Base-by-base conservation (phyloP, 2,113 vertebrate genomes). In the Bubalus kerabau region DNA sequence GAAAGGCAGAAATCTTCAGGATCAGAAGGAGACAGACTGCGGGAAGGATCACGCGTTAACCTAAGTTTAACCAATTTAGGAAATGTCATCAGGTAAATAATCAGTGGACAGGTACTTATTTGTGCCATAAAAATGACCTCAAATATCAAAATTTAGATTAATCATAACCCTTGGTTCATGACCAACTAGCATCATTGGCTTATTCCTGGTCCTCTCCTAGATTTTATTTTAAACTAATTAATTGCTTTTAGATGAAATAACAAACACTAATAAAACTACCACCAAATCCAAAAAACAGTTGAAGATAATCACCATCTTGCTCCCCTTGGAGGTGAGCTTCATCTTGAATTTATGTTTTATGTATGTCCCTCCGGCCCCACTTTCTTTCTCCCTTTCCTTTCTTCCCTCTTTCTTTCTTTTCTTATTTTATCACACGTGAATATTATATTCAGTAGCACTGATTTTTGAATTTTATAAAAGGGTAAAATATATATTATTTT, bases 11-110 rank as follows among this genome's bases (percentile, higher is more conserved):
- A 99, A 71, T 99, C 98, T 5, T 99, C 99, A 1, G 99, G 99
- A 32, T 99, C 99, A 1, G 99, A 99, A 98, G 99, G 99, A 10
- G 99, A 99, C 97, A 98, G 99, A 74, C 98, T 99, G 59, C 99
- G 98, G 94, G 99, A 99, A 98, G 99, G 99, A 90, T 99, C 99
- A 0, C 98, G 98, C 87, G 99, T 99, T 97, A 99, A 99, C 97
- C 98, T 99, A 98, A 99, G 99, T 95, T 98, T 99, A 97, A 99
- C 99, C 97, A 99, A 98, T 0, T 98, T 99, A 96, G 99, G 99
- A 82, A 99, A 99, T 6, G 99, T 99, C 57, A 99, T 99, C 99
- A 99, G 99, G 99, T 99, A 82, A 50, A 59, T 64, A 24, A 60
- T n/a, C 12, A 10, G 26, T 11, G 15, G 9, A 8, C 3, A 32